Conservation (phyloP, 2,888 invertebrate genomes). For the Andricus quercusramuli region DNA sequence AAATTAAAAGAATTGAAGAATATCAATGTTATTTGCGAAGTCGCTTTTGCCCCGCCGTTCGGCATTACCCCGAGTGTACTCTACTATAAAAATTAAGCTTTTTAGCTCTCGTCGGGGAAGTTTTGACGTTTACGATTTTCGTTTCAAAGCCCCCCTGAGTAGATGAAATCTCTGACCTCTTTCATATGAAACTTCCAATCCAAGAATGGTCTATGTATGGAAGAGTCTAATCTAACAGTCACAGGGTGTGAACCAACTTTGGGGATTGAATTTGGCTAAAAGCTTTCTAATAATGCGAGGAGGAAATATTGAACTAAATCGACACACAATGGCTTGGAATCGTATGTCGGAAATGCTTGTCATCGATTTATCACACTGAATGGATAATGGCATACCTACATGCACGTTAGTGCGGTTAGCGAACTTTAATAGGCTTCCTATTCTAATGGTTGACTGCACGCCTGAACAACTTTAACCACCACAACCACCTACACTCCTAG, state of each 20-base stretch:
- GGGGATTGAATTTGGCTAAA: constrained; percentile 32
- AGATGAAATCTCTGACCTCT: too few species aligned
- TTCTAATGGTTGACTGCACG: constrained; percentile 36
- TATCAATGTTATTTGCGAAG: too few species aligned
- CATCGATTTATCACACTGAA: constrained; percentile 38
- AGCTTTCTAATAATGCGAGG: constrained; percentile 29
- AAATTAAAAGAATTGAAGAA: too few species aligned
- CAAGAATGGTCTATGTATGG: background rate
- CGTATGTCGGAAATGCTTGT: constrained; percentile 35
- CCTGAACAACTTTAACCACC: constrained; percentile 33
- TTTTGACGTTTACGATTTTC: background rate
- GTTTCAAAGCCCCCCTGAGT: background rate
- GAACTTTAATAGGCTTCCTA: constrained; percentile 38
- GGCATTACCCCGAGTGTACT: too few species aligned
- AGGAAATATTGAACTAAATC: constrained; percentile 21
- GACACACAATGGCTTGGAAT: constrained; percentile 29
- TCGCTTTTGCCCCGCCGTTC: too few species aligned
- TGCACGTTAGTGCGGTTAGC: constrained; percentile 39
- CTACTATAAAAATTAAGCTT: background rate
- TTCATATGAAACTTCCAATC: constrained; percentile 16
- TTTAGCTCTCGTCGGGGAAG: background rate
- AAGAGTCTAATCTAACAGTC: constrained; percentile 30
- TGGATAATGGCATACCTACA: constrained; percentile 35
- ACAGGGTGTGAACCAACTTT: constrained; percentile 18
- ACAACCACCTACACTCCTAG: constrained; percentile 30